These are phyloP conservation scores for Coregonus clupeaformis DNA, from an alignment of 2,113 vertebrate genomes.

Conservation along the genomic window DNA sequence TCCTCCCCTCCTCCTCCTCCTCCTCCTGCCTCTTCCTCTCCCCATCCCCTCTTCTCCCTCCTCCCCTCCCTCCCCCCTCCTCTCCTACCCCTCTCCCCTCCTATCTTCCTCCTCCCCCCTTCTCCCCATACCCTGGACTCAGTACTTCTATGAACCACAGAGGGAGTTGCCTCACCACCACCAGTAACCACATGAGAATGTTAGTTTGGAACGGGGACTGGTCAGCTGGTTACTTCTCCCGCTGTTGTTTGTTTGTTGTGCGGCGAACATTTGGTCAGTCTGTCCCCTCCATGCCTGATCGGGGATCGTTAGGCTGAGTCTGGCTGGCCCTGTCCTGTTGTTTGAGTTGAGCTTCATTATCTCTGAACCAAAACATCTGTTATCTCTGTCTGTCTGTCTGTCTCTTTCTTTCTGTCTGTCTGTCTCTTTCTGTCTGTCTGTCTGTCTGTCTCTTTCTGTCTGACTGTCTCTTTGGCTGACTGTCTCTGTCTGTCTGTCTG, in stretches of 20 bases:
- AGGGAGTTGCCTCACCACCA: too few relatives aligned
- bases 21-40: slow-evolving; percentile 36
- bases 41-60: slow-evolving; percentile 52
- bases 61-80: slow-evolving; percentile 18
- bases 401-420: slow-evolving; percentile 21
- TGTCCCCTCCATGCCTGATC: not conserved
- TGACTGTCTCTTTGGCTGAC: too few relatives aligned
- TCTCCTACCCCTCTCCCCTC: slow-evolving; percentile 2
- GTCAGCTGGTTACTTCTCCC: too few relatives aligned
- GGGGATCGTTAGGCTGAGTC: not conserved
- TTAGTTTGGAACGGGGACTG: too few relatives aligned
- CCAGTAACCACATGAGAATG: too few relatives aligned
- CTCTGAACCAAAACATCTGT: not conserved
- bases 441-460: not conserved
- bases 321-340: not conserved
- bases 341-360: not conserved
- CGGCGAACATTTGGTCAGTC: not conserved
- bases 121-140: too few relatives aligned
- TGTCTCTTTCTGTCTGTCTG: slow-evolving; percentile 13
- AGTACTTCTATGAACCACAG: too few relatives aligned
- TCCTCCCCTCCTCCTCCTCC: slow-evolving; percentile 26
- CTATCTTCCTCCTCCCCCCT: slow-evolving; percentile 22
- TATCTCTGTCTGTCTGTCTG: slow-evolving; percentile 29
- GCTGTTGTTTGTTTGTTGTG: not conserved
- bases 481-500: slow-evolving; percentile 2